Evolutionary conservation across 1,140 invertebrate genomes (phyloP).

Genomic region (Drosophila sp.): DNA sequence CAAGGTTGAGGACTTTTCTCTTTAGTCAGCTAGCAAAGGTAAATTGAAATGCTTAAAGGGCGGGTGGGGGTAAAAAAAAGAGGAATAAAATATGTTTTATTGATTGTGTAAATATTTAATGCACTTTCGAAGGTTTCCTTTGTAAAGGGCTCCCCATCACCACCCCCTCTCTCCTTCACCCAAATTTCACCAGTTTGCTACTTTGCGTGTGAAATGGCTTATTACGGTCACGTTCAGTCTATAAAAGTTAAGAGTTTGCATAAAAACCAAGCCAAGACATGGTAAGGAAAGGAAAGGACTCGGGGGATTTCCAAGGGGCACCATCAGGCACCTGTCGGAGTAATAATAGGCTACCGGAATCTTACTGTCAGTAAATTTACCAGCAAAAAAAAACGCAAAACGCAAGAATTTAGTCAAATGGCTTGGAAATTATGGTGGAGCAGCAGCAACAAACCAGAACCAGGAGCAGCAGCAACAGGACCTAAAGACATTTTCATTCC

Average conservation of each 20-base stretch:
- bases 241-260: constrained; percentile 23
- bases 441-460: background rate
- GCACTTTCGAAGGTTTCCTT: background rate
- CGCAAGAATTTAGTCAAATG: constrained; percentile 4
- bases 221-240: constrained; percentile 26
- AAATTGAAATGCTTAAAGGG: constrained; percentile 12
- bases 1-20: background rate
- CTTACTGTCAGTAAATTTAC: constrained; percentile 2
- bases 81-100: constrained; percentile 17
- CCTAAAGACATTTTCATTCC: background rate
- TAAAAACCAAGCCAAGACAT: background rate
- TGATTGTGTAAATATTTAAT: constrained; percentile 29
- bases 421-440: constrained; percentile 2
- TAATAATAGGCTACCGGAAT: background rate
- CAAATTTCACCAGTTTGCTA: background rate
- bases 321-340: background rate
- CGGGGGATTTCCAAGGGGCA: background rate
- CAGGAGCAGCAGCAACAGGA: background rate
- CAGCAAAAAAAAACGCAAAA: background rate
- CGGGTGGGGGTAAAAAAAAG: background rate
- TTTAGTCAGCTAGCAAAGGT: constrained; percentile 1
- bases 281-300: constrained; percentile 5
- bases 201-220: constrained; percentile 25
- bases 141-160: background rate
- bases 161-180: background rate